Evolutionary conservation across 2,113 vertebrate species (phyloP), one percentile per base, ranked within the genome.

Genomic region (Mola mola): DNA sequence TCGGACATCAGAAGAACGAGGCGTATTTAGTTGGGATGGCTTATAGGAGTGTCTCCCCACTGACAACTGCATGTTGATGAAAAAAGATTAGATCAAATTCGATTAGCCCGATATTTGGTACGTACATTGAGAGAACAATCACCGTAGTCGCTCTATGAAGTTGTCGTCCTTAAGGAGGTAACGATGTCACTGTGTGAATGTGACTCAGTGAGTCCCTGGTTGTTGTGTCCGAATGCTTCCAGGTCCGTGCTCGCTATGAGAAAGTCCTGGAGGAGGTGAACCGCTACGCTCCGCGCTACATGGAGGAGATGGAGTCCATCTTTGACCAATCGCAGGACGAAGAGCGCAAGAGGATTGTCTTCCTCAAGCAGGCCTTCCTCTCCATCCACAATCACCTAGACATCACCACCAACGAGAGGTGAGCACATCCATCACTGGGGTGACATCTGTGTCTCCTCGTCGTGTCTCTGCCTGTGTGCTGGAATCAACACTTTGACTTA

Each of bases 291-390:
- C 93, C 94, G 0, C 92, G 93, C 63, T 95, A 95, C 89, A 93
- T 95, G 93, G 94, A 95, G 68, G 94, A 95, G 69, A 95, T 95
- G 94, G 94, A 95, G 79, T 88, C 87, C 1, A 85, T 94, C 56
- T 95, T 95, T 34, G 94, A 94, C 81, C 92, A 94, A 65, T 90
- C 93, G 2, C 94, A 95, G 62, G 91, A 92, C 28, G 88, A 92
- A 50, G 93, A 95, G 80, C 83, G 91, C 29, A 93, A 92, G 72
- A 91, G 93, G 75, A 94, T 94, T 3, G 72, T 84, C 48, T 95
- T 95, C 46, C 89, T 94, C 52, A 94, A 93, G 53, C 91, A 93
- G 73, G 89, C 90, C 29, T 90, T 95, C 46, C 72, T 91, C 8
- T 92, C 93, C 71, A 88, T 95, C 65, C 91, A 94, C 81, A 90